phyloP scores from a whole-genome alignment of 2,888 invertebrate species.

The Drosophila lutescens region DNA sequence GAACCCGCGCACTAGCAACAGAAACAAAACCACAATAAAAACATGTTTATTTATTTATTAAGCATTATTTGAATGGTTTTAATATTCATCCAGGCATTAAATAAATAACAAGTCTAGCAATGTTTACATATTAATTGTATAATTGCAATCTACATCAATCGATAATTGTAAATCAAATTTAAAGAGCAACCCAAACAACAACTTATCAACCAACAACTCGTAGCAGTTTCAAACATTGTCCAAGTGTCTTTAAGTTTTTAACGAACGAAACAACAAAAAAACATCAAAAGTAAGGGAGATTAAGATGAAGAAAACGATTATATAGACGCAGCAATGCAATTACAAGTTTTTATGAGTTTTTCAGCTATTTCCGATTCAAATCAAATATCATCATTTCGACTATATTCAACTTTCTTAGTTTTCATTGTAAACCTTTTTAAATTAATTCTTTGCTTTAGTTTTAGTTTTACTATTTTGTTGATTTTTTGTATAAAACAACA shows the following conservation, averaged over 20 bases:
- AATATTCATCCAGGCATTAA: conserved; percentile 76
- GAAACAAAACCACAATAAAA: conserved; percentile 47
- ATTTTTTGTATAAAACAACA: conserved; percentile 64
- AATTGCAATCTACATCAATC: conserved; percentile 56
- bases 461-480: conserved; percentile 69
- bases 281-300: conserved; percentile 29
- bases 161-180: conserved; percentile 55
- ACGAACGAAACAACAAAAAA: conserved; percentile 70
- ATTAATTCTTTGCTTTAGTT: conserved; percentile 70
- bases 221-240: conserved; percentile 71
- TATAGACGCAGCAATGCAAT: conserved; percentile 76
- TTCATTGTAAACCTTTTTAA: conserved; percentile 50
- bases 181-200: conserved; percentile 31
- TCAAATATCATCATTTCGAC: conserved; percentile 19
- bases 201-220: conserved; percentile 55
- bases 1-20: conserved; percentile 52
- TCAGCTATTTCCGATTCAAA: conserved; percentile 44
- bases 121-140: conserved; percentile 66
- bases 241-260: conserved; percentile 80
- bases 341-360: conserved; percentile 64
- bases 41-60: conserved; percentile 76
- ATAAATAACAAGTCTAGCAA: conserved; percentile 50
- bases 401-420: conserved; percentile 18
- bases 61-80: conserved; percentile 78
- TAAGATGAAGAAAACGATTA: conserved; percentile 28